A percentile compares a stretch with the other conserved stretches of the same genome.
These are phyloP conservation scores for Protobothrops mucrosquamatus DNA, from an alignment of 2,113 vertebrate genomes.

Conservation along the genomic window DNA sequence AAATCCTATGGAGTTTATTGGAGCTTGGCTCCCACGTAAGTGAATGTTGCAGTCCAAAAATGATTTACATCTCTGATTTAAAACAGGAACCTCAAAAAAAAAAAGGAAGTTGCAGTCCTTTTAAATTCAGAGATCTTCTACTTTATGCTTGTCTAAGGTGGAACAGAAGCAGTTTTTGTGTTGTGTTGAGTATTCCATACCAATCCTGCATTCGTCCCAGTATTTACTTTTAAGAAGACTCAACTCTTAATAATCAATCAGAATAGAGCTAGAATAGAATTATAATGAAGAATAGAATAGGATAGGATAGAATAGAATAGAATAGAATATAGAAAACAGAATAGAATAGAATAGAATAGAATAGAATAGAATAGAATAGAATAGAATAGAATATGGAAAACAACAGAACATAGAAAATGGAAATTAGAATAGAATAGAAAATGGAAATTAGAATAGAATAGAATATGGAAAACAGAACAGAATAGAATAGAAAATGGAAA, in stretches of 20 bases:
- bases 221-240: neutral
- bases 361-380: no score
- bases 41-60: neutral
- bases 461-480: no score
- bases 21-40: neutral
- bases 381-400: no score
- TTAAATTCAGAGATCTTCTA: neutral
- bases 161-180: neutral
- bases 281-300: no score
- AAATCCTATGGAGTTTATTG: neutral
- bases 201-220: neutral
- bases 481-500: no score
- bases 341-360: no score
- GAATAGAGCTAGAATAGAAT: neutral
- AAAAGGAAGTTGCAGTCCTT: neutral
- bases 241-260: neutral
- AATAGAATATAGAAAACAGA: no score
- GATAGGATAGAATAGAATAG: no score
- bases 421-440: no score
- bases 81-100: neutral
- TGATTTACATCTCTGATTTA: neutral
- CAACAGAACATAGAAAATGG: no score
- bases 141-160: neutral
- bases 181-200: neutral
- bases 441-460: no score